phyloP scores from a whole-genome alignment of 2,888 invertebrate species.

The Augiades crinisus region DNA sequence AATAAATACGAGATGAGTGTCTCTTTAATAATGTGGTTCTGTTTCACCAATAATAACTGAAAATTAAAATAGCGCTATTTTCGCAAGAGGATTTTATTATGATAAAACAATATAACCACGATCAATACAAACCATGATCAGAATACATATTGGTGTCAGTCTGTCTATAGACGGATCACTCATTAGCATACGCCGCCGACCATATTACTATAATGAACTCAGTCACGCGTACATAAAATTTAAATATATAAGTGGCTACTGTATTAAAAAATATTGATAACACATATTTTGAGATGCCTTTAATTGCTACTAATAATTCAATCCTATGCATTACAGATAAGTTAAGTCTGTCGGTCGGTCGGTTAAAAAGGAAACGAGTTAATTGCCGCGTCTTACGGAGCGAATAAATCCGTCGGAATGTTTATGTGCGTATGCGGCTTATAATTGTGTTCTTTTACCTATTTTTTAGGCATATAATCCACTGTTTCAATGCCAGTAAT shows the following conservation, averaged over 20 bases:
- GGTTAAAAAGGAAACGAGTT: conserved; percentile 63
- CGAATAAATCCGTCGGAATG: conserved; percentile 55
- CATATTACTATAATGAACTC: conserved; percentile 67
- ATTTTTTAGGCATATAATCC: too few species aligned
- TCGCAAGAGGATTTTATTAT: background rate
- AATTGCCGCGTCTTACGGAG: conserved; percentile 56
- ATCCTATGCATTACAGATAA: conserved; percentile 68
- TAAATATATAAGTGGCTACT: conserved; percentile 73
- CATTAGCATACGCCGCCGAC: conserved; percentile 53
- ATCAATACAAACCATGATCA: background rate
- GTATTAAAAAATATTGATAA: conserved; percentile 79
- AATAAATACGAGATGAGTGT: too few species aligned
- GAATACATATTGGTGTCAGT: conserved; percentile 13
- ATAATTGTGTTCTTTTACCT: conserved; percentile 44
- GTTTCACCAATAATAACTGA: background rate
- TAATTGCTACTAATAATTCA: conserved; percentile 76
- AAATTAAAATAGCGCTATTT: too few species aligned
- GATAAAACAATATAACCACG: background rate
- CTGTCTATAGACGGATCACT: conserved; percentile 36
- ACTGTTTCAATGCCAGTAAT: too few species aligned
- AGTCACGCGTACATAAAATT: conserved; percentile 76
- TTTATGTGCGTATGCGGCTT: conserved; percentile 51
- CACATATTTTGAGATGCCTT: conserved; percentile 67
- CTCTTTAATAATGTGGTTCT: too few species aligned
- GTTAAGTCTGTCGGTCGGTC: conserved; percentile 48